Evolutionary conservation across 2,113 vertebrate species (phyloP).

Genomic region (Fulica atra): DNA sequence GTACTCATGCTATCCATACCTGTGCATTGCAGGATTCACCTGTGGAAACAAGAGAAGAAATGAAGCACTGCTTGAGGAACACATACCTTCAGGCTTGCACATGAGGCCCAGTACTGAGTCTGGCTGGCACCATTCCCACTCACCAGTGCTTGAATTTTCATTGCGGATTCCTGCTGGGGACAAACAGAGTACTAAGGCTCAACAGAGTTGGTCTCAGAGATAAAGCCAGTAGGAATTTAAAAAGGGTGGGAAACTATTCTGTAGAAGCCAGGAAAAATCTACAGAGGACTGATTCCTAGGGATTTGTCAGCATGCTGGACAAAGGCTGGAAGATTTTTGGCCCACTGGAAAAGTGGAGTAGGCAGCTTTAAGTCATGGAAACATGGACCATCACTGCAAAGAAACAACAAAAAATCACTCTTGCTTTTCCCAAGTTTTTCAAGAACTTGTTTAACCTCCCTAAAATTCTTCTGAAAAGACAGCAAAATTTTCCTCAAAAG

Average conservation of each 20-base stretch:
- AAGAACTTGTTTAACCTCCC: neutral
- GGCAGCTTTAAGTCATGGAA: neutral
- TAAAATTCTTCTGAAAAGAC: neutral
- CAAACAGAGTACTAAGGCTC: neutral
- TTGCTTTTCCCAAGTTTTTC: neutral
- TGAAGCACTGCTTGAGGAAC: neutral
- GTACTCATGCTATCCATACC: rapidly evolving
- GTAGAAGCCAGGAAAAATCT: neutral
- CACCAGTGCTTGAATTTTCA: neutral
- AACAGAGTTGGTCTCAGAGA: neutral
- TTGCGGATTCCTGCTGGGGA: neutral
- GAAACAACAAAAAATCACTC: rapidly evolving
- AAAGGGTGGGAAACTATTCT: neutral
- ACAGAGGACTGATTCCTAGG: neutral
- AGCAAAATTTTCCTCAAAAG: neutral
- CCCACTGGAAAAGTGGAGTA: neutral
- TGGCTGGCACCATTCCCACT: neutral
- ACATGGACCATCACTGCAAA: neutral
- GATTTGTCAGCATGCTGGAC: neutral
- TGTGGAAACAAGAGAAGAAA: neutral
- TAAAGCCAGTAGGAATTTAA: neutral
- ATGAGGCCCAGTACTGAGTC: neutral
- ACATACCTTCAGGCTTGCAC: neutral
- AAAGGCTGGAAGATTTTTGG: neutral
- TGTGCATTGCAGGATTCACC: rapidly evolving